Evolutionary conservation across 2,888 invertebrate genomes (phyloP), one percentile per base, ranked within the genome.

Genomic region (Panzeria rudis): DNA sequence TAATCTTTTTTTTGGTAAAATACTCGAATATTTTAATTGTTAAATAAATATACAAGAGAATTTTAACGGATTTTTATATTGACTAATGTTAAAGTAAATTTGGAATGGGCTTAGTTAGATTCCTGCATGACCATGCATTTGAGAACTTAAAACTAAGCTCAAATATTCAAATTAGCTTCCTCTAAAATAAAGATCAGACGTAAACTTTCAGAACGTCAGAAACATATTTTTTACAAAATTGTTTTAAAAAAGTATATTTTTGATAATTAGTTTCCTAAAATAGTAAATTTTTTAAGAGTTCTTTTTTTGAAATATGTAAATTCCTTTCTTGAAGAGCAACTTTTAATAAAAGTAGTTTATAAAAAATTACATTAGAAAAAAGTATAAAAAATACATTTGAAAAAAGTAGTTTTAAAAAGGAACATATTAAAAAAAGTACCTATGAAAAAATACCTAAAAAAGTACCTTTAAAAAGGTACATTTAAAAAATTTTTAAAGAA

Each of bases 21-120:
- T 78, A 52, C 61, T 61, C 35, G 29, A 62, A 38, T 52, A 15
- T 61, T 64, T 83, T 66, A 59, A 77, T 83, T 83, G 82, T 72
- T 71, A 59, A 71, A 77, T 56, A 82, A 83, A 83, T 59, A 77
- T n/a, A 32, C 20, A 23, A n/a, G 9, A 59, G 56, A 32, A 44
- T 41, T 62, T 71, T 38, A 25, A 56, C n/a, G 41, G 9, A 61
- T 61, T 25, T 29, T 29, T 29, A 29, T 11, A 62, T 59, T 75
- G 52, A n/a, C 47, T 23, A 23, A 3, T 29, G 59, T 32, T 71
- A 17, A 44, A 38, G 2, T 20, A 38, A 6, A 38, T 20, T n/a
- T 62, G 2, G 1, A 35, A n/a, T 32, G 1, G 2, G 3, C 17
- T 38, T 44, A 20, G 2, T n/a, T 1, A 11, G n/a, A 54, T 54